Evolutionary conservation across 2,113 vertebrate species (phyloP), one percentile per base, ranked within the genome.

Genomic region (Nansenia antarctica): DNA sequence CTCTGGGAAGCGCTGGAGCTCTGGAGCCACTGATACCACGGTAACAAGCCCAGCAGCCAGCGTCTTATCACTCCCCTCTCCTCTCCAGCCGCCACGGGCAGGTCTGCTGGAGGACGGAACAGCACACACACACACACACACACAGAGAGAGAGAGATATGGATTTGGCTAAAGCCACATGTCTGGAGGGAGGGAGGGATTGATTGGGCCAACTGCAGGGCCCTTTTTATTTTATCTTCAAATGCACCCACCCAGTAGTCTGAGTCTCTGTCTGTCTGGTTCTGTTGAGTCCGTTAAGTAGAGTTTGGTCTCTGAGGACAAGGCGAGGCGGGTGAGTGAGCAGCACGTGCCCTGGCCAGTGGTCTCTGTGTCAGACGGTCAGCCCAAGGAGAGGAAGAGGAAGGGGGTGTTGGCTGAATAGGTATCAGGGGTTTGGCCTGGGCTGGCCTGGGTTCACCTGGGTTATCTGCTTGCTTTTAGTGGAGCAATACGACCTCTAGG

Each of bases 1-100:
- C 71, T 69, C 59, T 70, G 62, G 61, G 70, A 82, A n/a, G 70
- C 80, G 70, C 57, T 59, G 65, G 64, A 66, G 59, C 77, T 76
- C 71, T 64, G 63, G 69, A 67, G 64, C 76, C 42, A 31, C 64
- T 77, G 80, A 84, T 81, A 65, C 1, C 42, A 31, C 64, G 76
- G 80, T 83, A 80, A 65, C 1, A 63, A 64, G 30, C 3, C 34
- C 67, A 52, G 29, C 58, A 24, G 5, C n/a, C 54, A 42, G 26
- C 34, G 18, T n/a, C 70, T 82, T 76, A 78, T 82, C 77, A 30
- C 64, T 55, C 71, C 15, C 0, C 9, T 62, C 39, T 31, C 57
- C 24, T 14, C 30, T n/a, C 20, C n/a, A 32, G n/a, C 47, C 29
- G 35, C 35, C 35, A 37, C 11, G 5, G 5, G 11, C 35, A 37